Base-by-base conservation (phyloP, 2,113 vertebrate genomes). In the Lonchura striata region DNA sequence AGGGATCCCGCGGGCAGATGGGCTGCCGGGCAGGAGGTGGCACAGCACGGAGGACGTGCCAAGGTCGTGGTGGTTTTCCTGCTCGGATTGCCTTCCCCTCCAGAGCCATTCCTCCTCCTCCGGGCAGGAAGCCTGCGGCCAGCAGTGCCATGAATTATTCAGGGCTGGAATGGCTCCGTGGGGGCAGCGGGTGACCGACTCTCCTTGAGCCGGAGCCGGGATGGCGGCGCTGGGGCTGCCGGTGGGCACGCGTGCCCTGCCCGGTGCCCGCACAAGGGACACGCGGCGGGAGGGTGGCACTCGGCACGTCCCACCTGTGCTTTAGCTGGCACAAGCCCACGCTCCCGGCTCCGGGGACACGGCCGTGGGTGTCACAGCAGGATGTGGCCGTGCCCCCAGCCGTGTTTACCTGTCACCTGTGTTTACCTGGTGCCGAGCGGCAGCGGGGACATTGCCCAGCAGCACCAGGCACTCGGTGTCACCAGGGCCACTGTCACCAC, bases 121-220 rank as follows among this genome's bases (percentile, higher is more conserved):
- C 69, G 41, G 92, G 94, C 96, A 81, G 96, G 97, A 98, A 97
- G 95, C 88, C 77, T 96, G 95, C 30, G 96, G 80, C 16, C 70
- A 35, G 88, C 46, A 77, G 52, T 5, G 4, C 41, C 59, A 79
- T 98, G 88, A 98, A 98, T 98, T 97, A 98, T 98, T 97, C 77
- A 98, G 93, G 60, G 7, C 13, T 61, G 59, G 56, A 95, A 69
- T 8, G 70, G 91, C 74, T 82, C 80, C 31, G 19, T 7, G 13
- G 79, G 52, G 78, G 63, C 76, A 76, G 85, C 7, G 54, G 53
- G 80, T 96, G 95, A 96, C 97, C 97, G 12, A 91, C 37, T 97
- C 96, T 96, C 96, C 96, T 96, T 97, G 93, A 96, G 90, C 84
- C 2, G 9, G 80, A 74, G 90, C 60, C 13, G 64, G 65, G 74